Evolutionary conservation across 2,797 vertebrate genomes (phyloP), one percentile per base, ranked within the genome.

Genomic region (Tokudaia tokunoshimensis): DNA sequence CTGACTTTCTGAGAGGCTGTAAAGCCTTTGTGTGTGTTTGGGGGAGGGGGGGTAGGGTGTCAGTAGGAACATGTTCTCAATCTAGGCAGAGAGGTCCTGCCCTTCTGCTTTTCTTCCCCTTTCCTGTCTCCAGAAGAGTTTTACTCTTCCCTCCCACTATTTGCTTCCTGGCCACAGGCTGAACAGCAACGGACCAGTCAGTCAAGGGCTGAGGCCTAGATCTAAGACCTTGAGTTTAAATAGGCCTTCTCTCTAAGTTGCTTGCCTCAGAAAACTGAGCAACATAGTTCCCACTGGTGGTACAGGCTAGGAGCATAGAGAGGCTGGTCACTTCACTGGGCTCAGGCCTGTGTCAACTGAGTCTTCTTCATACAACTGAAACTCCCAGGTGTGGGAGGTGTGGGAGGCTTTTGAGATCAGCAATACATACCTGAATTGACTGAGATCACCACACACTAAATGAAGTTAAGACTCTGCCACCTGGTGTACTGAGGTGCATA

Each of bases 241-340:
- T 31, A 12, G 3, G 11, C 7, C 41, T 61, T 61, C 41, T 41
- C 22, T 88, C 22, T 29, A 34, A 52, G 26, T 1, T 19, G 19
- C n/a, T 34, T 24, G 6, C 29, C 67, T 63, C 4, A 31, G 44
- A 20, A 63, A 63, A 12, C 44, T 34, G 19, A 50, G 19, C 14
- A 55, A 22, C 29, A 31, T 3, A 24, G 7, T 67, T 20, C 41
- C 34, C 37, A 9, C 26, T 63, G n/a, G 70, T 12, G 44, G 9
- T 37, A 3, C 20, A 52, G 44, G 3, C 29, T 59, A 44, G 26
- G 13, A 81, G 17, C 15, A 57, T 1, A 83, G 31, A 55, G 50
- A 63, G 31, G 65, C 6, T 0, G 1, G 17, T 7, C 52, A 78
- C 57, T 20, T 55, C 0, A n/a, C 1, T 26, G 34, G 1, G 29